Percentiles rank a stretch among this genome's conserved stretches.
phyloP scores from a whole-genome alignment of 1,140 invertebrate genomes.

The Sipha flava region DNA sequence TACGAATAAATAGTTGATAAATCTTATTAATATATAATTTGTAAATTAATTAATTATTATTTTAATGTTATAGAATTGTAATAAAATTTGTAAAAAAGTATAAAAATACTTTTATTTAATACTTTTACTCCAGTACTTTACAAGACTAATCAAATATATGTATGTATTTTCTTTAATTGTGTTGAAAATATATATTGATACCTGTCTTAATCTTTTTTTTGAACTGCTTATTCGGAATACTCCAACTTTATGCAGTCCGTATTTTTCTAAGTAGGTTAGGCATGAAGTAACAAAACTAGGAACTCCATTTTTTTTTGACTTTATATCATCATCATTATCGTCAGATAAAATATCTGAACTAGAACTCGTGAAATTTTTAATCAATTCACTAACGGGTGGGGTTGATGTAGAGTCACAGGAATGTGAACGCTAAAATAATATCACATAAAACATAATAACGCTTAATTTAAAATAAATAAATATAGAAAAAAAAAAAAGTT shows the following conservation, averaged over 20 bases:
- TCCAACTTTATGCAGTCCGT: slow-evolving; percentile 73
- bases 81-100: too few relatives aligned
- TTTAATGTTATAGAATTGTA: too few relatives aligned
- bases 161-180: not conserved
- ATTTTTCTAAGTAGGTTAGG: slow-evolving; percentile 66
- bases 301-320: slow-evolving; percentile 46
- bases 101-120: too few relatives aligned
- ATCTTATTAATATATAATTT: too few relatives aligned
- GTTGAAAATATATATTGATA: slow-evolving; percentile 42
- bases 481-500: not conserved
- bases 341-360: not conserved
- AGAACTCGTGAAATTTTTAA: slow-evolving; percentile 14
- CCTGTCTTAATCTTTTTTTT: slow-evolving; percentile 83
- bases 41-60: too few relatives aligned
- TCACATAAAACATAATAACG: not conserved
- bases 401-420: slow-evolving; percentile 24
- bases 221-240: slow-evolving; percentile 84
- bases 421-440: slow-evolving; percentile 18
- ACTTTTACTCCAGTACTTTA: too few relatives aligned
- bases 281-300: slow-evolving; percentile 69
- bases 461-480: not conserved
- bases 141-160: too few relatives aligned
- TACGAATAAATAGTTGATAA: too few relatives aligned
- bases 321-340: not conserved
- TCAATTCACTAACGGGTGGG: slow-evolving; percentile 23